A percentile compares a stretch with the other conserved stretches of the same genome.
These are phyloP conservation scores for Hippolais icterina DNA, from an alignment of 2,113 vertebrate species.

Conservation along the genomic window DNA sequence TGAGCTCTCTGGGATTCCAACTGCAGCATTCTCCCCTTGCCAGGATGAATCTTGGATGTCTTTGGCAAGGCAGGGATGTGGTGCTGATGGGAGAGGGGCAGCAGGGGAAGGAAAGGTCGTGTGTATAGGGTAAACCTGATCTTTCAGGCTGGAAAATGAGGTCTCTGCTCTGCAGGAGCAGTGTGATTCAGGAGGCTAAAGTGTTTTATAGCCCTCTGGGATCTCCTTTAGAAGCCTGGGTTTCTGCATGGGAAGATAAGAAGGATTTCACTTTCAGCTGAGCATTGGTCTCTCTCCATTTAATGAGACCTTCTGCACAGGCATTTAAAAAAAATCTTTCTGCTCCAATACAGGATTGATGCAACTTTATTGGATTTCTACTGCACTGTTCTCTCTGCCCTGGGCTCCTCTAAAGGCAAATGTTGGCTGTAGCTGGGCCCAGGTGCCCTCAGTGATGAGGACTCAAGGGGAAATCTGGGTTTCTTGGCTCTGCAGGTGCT, in stretches of 20 bases:
- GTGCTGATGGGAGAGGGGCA: neutral
- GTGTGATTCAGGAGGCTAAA: constrained; percentile 3
- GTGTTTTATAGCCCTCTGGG: constrained; percentile 15
- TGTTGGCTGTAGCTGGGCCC: neutral
- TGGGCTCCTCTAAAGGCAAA: neutral
- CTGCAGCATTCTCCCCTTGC: neutral
- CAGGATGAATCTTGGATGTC: neutral
- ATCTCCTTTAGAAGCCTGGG: neutral
- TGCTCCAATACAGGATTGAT: neutral
- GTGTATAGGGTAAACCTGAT: neutral
- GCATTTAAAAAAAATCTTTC: neutral
- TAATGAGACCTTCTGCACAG: neutral
- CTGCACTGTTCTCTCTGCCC: neutral
- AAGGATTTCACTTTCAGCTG: neutral
- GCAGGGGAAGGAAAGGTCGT: neutral
- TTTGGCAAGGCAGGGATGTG: neutral
- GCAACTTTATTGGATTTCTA: neutral
- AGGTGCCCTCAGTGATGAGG: neutral
- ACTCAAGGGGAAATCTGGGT: neutral
- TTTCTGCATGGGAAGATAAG: constrained; percentile 43
- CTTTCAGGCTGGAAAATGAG: neutral
- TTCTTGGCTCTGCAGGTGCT: neutral
- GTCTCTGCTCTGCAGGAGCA: neutral
- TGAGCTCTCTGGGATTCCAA: neutral
- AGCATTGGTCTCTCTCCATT: neutral